Conservation (phyloP, 2,113 vertebrate species). For the Bos taurus region ARS-UCD2.0 NC_037329.1:121058501-121059000, state of each 20-base stretch:
- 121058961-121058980: background rate
- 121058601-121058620: background rate
- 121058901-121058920: background rate
- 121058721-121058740: background rate
- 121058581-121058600: background rate
- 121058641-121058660: background rate
- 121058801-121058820: background rate
- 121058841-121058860: background rate
- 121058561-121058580: background rate
- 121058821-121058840: background rate
- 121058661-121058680: background rate
- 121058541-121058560: background rate
- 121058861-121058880: background rate
- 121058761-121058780: background rate
- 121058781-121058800: background rate
- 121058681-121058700: background rate
- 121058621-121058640: background rate
- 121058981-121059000: background rate
- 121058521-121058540: background rate
- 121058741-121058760: background rate
- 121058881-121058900: background rate
- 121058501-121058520: background rate
- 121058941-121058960: background rate
- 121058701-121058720: background rate
- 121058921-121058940: background rate